These are phyloP conservation scores for Hyperoplus lanceolatus DNA, from an alignment of 2,797 vertebrate genomes.

Conservation along the genomic window DNA sequence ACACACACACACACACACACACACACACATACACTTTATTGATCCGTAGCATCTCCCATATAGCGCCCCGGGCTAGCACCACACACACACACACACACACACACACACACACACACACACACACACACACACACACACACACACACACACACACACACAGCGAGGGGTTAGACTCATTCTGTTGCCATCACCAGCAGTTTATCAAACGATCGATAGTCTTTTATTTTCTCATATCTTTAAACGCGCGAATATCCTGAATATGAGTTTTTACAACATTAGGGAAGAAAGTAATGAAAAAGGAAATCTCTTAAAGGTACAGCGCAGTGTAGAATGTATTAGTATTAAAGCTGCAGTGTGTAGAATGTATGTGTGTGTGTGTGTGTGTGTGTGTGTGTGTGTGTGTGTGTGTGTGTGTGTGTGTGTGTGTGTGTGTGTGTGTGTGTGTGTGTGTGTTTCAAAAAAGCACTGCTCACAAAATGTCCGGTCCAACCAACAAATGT, in stretches of 20 bases:
- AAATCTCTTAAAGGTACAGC: no score
- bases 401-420: no score
- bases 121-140: no score
- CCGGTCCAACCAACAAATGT: no score
- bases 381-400: no score
- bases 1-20: conserved; percentile 86
- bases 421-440: no score
- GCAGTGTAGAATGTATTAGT: no score
- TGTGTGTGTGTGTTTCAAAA: no score
- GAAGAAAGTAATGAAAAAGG: conserved; percentile 68
- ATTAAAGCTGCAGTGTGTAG: no score
- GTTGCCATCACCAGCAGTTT: conserved; percentile 75
- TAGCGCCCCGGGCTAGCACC: conserved; percentile 64
- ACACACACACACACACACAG: conserved; percentile 47
- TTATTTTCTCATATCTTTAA: conserved; percentile 84
- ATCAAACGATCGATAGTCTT: conserved; percentile 82
- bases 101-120: no score
- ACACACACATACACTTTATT: conserved; percentile 85
- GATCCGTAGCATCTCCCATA: conserved; percentile 79
- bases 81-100: conserved; percentile 42
- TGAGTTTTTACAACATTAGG: conserved; percentile 79
- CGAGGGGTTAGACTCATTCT: conserved; percentile 67
- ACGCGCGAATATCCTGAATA: conserved; percentile 83
- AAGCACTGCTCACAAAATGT: no score
- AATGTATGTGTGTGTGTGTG: no score